These are phyloP conservation scores for Andinoacara biseriatus DNA, from an alignment of 2,113 vertebrate genomes.

Conservation along the genomic window DNA sequence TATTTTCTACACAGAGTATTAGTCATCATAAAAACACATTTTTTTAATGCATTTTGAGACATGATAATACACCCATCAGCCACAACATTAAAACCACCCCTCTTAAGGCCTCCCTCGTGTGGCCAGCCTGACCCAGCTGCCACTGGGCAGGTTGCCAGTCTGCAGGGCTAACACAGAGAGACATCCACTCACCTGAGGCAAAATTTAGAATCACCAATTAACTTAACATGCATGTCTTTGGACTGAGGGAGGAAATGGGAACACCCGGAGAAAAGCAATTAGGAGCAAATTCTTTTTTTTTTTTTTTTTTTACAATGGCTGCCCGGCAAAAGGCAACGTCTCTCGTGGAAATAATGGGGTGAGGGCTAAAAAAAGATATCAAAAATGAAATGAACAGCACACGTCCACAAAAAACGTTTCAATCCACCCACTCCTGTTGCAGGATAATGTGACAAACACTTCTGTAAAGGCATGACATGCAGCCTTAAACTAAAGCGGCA, in stretches of 20 bases:
- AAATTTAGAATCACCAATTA: slow-evolving; percentile 2
- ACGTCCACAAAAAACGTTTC: neutral
- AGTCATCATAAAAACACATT: neutral
- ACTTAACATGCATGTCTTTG: neutral
- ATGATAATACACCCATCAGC: neutral
- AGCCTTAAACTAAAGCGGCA: neutral
- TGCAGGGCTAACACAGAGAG: neutral
- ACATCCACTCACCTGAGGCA: neutral
- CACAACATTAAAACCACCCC: slow-evolving; percentile 1
- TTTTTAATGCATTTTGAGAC: neutral
- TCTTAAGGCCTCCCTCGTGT: neutral
- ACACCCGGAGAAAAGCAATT: neutral
- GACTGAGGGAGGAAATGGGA: neutral
- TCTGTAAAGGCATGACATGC: neutral
- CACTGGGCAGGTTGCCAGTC: neutral
- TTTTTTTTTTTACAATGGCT: neutral
- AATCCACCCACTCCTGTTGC: neutral
- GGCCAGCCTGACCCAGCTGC: neutral
- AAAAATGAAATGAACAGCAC: neutral
- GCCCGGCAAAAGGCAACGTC: neutral
- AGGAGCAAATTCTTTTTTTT: neutral
- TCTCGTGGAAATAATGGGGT: neutral
- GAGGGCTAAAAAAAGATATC: neutral
- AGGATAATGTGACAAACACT: neutral
- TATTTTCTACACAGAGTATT: neutral